Evolutionary conservation across 2,797 vertebrate genomes (phyloP), one percentile per base, ranked within the genome.

Genomic region (Cuniculus paca): DNA sequence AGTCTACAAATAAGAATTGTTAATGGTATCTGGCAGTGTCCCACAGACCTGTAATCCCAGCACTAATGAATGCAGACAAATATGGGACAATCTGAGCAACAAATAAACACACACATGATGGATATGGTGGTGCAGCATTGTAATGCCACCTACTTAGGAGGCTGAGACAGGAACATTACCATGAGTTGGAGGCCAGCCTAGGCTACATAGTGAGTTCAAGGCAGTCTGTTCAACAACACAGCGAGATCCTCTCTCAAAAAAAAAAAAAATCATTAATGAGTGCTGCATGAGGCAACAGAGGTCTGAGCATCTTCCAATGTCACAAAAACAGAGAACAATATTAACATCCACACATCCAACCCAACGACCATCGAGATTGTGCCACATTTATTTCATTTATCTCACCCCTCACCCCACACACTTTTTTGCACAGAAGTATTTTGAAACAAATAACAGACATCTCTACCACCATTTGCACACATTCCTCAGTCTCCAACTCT

Each of bases 391-490:
- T 12, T 88, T 80, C 74, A 84, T 70, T 72, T 68, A 85, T 19
- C 39, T 82, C 80, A 54, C 45, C 31, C 9, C 36, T 34, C 1
- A 65, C 34, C 20, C 70, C 70, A 42, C 11, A 72, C 0, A 28
- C 31, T n/a, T 56, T 81, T 86, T 54, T 31, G 28, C 36, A 65
- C 26, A 81, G 26, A 89, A 80, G 60, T 81, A 86, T 72, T 93
- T 92, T 91, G 52, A 83, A 90, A 91, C 45, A 89, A 90, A 79
- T 60, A 65, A 11, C 45, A 95, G 12, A 56, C 12, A 77, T 26
- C 48, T 89, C 54, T 89, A 78, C 82, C 74, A 82, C 34, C 91
- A 92, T 39, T 93, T 74, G 52, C 78, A 68, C n/a, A 82, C 70
- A 91, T 56, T 87, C 31, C 56, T 95, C 34, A 89, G 56, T 93